Evolutionary conservation across 1,140 invertebrate species (phyloP), one percentile per base, ranked within the genome.

Genomic region (Penaeus japonicus): DNA sequence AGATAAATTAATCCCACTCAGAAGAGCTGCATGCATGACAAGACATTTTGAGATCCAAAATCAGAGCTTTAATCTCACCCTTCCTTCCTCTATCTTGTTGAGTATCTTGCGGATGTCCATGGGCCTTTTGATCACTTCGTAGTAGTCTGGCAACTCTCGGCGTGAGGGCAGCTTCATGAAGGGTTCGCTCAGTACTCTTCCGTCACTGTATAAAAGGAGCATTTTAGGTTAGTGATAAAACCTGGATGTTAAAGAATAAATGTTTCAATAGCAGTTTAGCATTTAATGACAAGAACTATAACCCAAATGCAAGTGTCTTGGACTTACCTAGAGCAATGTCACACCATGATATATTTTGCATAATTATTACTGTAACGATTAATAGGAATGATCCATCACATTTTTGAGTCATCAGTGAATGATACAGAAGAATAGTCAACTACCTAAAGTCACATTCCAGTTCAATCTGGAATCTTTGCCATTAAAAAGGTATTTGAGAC

Each of bases 51-150:
- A 47, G 7, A 35, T 79, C 35, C 47, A 86, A 70, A 85, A 85
- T 57, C 18, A 15, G 24, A 32, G 81, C 47, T 73, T n/a, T 53
- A 89, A 84, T 91, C 91, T 92, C 93, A 96, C 95, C 93, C 97
- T 97, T 91, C 95, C 95, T 91, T 97, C 96, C 86, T 97, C 96
- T 91, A 97, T 97, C 91, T 96, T 94, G 82, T 95, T 94, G 89
- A 96, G 93, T 62, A 99, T 97, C 92, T 98, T 99, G 92, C 97
- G 97, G 81, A 99, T 98, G 92, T 99, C 98, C 78, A 99, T 94
- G 1, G 98, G 98, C 92, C 97, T 97, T 91, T 97, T 97, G 90
- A 99, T 99, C n/a, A 99, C 95, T 91, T 99, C 97, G 92, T 99
- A 99, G 93, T 99, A 99, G 92, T 99, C 98, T 0, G 98, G 98